Evolutionary conservation across 1,140 invertebrate genomes (phyloP).

Genomic region (Himalopsyche phryganea): DNA sequence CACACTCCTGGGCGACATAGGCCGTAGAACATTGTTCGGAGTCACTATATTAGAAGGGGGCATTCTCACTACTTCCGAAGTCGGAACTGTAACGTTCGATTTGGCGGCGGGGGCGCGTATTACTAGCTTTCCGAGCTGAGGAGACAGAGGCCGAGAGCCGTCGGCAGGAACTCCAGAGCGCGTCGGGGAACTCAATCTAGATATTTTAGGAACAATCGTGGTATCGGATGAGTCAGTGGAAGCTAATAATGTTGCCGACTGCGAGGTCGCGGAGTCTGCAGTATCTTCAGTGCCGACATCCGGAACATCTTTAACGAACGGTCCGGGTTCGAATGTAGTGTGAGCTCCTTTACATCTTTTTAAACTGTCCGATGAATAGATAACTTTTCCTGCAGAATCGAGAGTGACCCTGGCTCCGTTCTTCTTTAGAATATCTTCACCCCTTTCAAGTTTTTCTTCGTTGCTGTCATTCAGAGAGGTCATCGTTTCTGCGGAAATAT

Average conservation of each 20-base stretch:
- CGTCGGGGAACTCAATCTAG: constrained; percentile 47
- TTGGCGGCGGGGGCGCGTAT: constrained; percentile 58
- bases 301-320: constrained; percentile 63
- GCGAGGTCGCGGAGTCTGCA: constrained; percentile 44
- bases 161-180: background rate
- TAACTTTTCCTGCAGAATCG: constrained; percentile 84
- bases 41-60: constrained; percentile 55
- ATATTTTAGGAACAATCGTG: constrained; percentile 31
- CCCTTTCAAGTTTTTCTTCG: constrained; percentile 41
- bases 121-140: constrained; percentile 62
- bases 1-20: constrained; percentile 43
- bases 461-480: constrained; percentile 45
- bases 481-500: constrained; percentile 51
- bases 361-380: constrained; percentile 85
- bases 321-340: constrained; percentile 80
- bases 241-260: constrained; percentile 19
- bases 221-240: constrained; percentile 32
- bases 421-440: constrained; percentile 30
- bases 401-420: constrained; percentile 76
- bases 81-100: constrained; percentile 38
- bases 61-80: constrained; percentile 59
- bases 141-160: constrained; percentile 35
- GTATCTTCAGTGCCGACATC: constrained; percentile 48
- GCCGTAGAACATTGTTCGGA: constrained; percentile 55
- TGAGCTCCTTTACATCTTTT: constrained; percentile 75